Evolutionary conservation across 1,140 invertebrate genomes (phyloP).

Genomic region (Scaptomyza montana): DNA sequence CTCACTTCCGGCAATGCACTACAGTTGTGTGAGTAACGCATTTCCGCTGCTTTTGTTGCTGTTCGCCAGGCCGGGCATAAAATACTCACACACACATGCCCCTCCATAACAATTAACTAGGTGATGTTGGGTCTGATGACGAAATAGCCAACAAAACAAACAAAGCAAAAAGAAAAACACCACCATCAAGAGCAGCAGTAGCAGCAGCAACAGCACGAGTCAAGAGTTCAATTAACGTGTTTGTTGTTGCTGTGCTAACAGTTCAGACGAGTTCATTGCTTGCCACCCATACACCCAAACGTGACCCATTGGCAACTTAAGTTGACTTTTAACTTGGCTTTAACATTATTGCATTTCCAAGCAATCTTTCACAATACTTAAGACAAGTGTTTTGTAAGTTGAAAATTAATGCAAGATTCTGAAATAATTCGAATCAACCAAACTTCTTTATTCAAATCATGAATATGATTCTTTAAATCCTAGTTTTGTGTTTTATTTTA

Average conservation of each 20-base stretch:
- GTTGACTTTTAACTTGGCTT: slow-evolving; percentile 3
- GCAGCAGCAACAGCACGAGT: slow-evolving; percentile 32
- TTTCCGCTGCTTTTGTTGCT: slow-evolving; percentile 72
- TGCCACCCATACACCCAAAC: slow-evolving; percentile 22
- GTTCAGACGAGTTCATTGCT: slow-evolving; percentile 71
- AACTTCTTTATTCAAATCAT: too few species aligned
- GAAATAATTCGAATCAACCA: too few species aligned
- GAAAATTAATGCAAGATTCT: too few species aligned
- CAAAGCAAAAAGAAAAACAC: neutral
- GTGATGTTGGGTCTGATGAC: slow-evolving; percentile 51
- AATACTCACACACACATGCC: slow-evolving; percentile 15
- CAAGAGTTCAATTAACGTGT: slow-evolving; percentile 68
- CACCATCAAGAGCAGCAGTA: slow-evolving; percentile 11
- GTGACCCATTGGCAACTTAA: slow-evolving; percentile 46
- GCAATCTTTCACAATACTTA: neutral
- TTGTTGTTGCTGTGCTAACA: slow-evolving; percentile 17
- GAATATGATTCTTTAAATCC: too few species aligned
- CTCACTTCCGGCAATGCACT: slow-evolving; percentile 48
- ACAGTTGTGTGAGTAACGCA: slow-evolving; percentile 53
- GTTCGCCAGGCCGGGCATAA: slow-evolving; percentile 24
- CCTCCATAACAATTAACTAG: slow-evolving; percentile 48
- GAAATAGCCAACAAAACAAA: slow-evolving; percentile 33
- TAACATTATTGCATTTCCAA: slow-evolving; percentile 14
- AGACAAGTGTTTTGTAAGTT: slow-evolving; percentile 1
- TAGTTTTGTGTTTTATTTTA: too few species aligned